These are phyloP conservation scores for Daphoenositta chrysoptera DNA, from an alignment of 2,113 vertebrate genomes.

Conservation along the genomic window DNA sequence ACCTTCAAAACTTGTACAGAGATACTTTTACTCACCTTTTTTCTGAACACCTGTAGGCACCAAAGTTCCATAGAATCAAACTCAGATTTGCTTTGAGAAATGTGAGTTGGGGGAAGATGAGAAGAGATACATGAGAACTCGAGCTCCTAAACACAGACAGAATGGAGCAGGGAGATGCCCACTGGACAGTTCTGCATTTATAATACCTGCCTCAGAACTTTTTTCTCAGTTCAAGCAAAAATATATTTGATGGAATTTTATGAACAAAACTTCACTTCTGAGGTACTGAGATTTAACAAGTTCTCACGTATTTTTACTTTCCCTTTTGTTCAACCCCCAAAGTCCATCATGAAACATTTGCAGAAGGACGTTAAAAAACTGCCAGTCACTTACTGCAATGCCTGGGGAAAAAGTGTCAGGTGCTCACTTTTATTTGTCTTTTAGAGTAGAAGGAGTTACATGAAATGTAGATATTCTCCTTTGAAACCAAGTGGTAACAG, in stretches of 20 bases:
- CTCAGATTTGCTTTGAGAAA: not conserved
- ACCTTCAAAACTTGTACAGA: not conserved
- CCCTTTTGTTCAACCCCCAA: constrained; percentile 20
- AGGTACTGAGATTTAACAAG: constrained; percentile 22
- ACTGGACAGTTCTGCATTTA: not conserved
- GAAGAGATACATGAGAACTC: not conserved
- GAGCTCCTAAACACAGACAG: not conserved
- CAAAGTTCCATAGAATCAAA: not conserved
- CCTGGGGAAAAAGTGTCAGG: constrained; percentile 52
- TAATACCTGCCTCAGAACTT: not conserved
- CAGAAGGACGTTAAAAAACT: constrained; percentile 50
- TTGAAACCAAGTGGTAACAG: constrained; percentile 52
- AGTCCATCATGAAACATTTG: constrained; percentile 42
- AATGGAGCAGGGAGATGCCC: not conserved
- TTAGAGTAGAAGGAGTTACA: constrained; percentile 58
- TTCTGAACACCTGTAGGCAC: constrained; percentile 33
- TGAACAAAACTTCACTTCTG: constrained; percentile 21
- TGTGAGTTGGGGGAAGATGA: not conserved
- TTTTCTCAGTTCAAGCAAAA: constrained; percentile 32
- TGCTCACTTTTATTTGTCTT: constrained; percentile 64
- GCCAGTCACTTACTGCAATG: constrained; percentile 64
- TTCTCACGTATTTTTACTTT: constrained; percentile 9
- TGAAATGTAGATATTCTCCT: constrained; percentile 63
- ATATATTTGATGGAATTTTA: not conserved
- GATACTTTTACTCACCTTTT: constrained; percentile 22